Conservation (phyloP, 2,797 vertebrate species). For the Ptychobarbus kaznakovi region DNA sequence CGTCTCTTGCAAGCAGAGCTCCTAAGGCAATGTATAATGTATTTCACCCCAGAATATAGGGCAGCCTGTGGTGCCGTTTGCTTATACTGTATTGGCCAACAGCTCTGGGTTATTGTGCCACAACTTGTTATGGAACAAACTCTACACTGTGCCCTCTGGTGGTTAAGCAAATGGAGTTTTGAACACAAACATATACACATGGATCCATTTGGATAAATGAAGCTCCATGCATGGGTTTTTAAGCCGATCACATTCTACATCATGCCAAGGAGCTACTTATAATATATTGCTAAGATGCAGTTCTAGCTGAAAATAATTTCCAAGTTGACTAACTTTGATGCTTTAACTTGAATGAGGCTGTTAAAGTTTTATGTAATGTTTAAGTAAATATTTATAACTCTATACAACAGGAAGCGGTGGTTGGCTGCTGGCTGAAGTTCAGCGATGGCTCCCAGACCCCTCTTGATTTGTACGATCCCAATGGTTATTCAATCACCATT, state of each 20-base stretch:
- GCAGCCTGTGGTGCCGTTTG: slow-evolving; percentile 65
- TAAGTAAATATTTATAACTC: slow-evolving; percentile 21
- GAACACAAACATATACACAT: slow-evolving; percentile 51
- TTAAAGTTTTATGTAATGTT: neutral
- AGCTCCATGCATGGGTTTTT: slow-evolving; percentile 49
- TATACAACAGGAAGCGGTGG: slow-evolving; percentile 84
- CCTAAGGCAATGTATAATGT: slow-evolving; percentile 67
- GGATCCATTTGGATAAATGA: slow-evolving; percentile 63
- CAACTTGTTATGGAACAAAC: slow-evolving; percentile 49
- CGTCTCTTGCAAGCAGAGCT: slow-evolving; percentile 68
- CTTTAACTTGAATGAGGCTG: neutral
- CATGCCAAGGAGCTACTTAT: slow-evolving; percentile 57
- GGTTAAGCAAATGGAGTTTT: slow-evolving; percentile 53
- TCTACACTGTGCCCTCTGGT: slow-evolving; percentile 47
- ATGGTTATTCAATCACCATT: slow-evolving; percentile 84
- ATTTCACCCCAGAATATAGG: slow-evolving; percentile 71
- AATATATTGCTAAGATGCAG: slow-evolving; percentile 47
- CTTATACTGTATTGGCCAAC: slow-evolving; percentile 55
- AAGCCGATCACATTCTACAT: slow-evolving; percentile 41
- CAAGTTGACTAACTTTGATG: neutral
- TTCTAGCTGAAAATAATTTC: slow-evolving; percentile 12
- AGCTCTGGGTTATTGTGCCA: slow-evolving; percentile 61
- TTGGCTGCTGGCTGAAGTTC: slow-evolving; percentile 94
- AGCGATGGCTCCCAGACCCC: slow-evolving; percentile 87
- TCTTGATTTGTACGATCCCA: slow-evolving; percentile 86